Evolutionary conservation across 1,140 invertebrate genomes (phyloP).

Genomic region (Polyergus mexicanus): DNA sequence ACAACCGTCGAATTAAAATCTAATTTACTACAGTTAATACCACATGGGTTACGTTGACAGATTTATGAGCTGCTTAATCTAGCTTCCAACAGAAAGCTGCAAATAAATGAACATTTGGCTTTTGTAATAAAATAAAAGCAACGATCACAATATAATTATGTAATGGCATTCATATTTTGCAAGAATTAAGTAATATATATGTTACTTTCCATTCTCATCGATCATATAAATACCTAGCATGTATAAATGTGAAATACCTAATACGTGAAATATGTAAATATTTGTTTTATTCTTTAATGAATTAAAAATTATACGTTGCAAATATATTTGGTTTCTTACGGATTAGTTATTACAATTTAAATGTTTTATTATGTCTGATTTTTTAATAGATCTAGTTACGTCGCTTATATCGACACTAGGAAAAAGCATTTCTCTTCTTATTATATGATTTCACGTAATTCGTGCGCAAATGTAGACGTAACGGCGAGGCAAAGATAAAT

Average conservation of each 20-base stretch:
- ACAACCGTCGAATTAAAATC: slow-evolving; percentile 41
- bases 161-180: background rate
- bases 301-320: background rate
- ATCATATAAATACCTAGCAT: background rate
- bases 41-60: background rate
- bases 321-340: background rate
- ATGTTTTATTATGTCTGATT: background rate
- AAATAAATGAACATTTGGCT: background rate
- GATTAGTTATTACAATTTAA: background rate
- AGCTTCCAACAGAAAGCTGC: background rate
- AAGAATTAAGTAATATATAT: background rate
- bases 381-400: slow-evolving; percentile 1
- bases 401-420: background rate
- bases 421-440: background rate
- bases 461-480: background rate
- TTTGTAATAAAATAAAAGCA: background rate
- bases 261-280: background rate
- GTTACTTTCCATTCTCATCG: background rate
- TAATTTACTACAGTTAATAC: background rate
- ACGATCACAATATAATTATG: background rate
- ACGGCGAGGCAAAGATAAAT: slow-evolving; percentile 13
- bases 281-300: background rate
- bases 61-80: background rate
- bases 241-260: background rate
- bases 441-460: slow-evolving; percentile 35